A percentile compares a stretch with the other conserved stretches of the same genome.
Evolutionary conservation across 2,797 vertebrate species (phyloP).

Genomic region (Rhyacichthys aspro): DNA sequence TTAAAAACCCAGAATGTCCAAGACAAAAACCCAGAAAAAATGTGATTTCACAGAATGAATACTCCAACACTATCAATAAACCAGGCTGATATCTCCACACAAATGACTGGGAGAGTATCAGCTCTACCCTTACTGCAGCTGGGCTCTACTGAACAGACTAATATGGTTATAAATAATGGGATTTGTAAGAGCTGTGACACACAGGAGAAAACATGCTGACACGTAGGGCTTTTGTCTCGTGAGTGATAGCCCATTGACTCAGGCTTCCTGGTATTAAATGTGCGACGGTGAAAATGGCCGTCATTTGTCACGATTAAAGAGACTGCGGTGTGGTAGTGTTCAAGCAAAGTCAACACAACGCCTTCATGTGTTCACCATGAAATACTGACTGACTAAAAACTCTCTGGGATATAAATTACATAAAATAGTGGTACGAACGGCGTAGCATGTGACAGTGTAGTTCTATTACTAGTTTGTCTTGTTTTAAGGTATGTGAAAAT

Average conservation of each 20-base stretch:
- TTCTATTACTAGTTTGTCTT: too few relatives aligned
- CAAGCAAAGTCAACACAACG: slow-evolving; percentile 83
- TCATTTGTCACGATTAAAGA: slow-evolving; percentile 89
- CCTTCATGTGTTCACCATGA: slow-evolving; percentile 79
- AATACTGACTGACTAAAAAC: slow-evolving; percentile 16
- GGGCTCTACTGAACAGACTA: slow-evolving; percentile 22
- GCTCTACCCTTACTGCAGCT: slow-evolving; percentile 34
- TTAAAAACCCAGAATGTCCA: too few relatives aligned
- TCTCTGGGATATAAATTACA: slow-evolving; percentile 3
- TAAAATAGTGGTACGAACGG: too few relatives aligned
- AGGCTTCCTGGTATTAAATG: slow-evolving; percentile 82
- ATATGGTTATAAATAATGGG: slow-evolving; percentile 45
- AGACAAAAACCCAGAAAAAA: too few relatives aligned
- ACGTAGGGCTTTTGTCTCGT: slow-evolving; percentile 76
- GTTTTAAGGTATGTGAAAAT: too few relatives aligned
- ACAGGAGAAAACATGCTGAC: slow-evolving; percentile 59
- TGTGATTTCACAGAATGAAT: too few relatives aligned
- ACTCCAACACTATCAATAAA: slow-evolving; percentile 61
- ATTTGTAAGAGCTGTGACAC: slow-evolving; percentile 46
- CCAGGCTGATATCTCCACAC: slow-evolving; percentile 66
- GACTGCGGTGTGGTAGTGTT: slow-evolving; percentile 80
- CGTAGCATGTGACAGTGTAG: too few relatives aligned
- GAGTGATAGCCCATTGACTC: slow-evolving; percentile 81
- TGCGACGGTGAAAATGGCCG: slow-evolving; percentile 82
- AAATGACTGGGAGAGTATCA: slow-evolving; percentile 45